These are phyloP conservation scores for Campoletis sonorensis DNA, from an alignment of 1,140 invertebrate genomes.

Conservation along the genomic window DNA sequence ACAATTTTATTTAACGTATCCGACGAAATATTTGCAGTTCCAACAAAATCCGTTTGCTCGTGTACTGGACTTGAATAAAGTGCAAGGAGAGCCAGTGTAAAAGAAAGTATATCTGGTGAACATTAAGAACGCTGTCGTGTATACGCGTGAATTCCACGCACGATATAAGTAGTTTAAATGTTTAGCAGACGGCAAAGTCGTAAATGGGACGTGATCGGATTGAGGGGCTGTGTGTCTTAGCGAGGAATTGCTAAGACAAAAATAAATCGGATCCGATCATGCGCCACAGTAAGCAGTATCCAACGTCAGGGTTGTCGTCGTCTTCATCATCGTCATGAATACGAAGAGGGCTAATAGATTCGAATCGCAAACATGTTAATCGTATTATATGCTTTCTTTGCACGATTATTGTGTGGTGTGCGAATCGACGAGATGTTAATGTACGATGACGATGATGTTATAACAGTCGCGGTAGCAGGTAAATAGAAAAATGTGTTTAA, in stretches of 20 bases:
- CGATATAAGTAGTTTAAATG: neutral
- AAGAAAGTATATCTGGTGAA: neutral
- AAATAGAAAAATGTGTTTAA: neutral
- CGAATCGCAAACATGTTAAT: constrained; percentile 23
- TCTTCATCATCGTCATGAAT: neutral
- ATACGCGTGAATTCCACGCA: neutral
- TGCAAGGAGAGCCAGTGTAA: neutral
- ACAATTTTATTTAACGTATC: too few relatives aligned
- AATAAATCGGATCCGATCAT: constrained; percentile 37
- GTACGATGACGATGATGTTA: constrained; percentile 38
- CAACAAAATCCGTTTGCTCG: too few relatives aligned
- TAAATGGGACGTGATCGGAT: constrained; percentile 43
- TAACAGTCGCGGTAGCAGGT: constrained; percentile 1
- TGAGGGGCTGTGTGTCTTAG: constrained; percentile 19
- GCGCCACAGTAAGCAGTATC: constrained; percentile 25
- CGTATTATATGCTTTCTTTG: constrained; percentile 24
- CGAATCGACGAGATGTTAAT: neutral
- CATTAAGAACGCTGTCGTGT: neutral
- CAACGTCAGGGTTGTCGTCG: constrained; percentile 14
- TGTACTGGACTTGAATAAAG: neutral
- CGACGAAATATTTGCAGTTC: too few relatives aligned
- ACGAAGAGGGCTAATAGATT: constrained; percentile 23
- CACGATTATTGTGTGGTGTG: neutral
- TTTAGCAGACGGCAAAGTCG: constrained; percentile 34
- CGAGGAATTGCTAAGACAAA: constrained; percentile 36